Conservation (phyloP, 2,888 invertebrate species). For the Mactromeris polynyma region DNA sequence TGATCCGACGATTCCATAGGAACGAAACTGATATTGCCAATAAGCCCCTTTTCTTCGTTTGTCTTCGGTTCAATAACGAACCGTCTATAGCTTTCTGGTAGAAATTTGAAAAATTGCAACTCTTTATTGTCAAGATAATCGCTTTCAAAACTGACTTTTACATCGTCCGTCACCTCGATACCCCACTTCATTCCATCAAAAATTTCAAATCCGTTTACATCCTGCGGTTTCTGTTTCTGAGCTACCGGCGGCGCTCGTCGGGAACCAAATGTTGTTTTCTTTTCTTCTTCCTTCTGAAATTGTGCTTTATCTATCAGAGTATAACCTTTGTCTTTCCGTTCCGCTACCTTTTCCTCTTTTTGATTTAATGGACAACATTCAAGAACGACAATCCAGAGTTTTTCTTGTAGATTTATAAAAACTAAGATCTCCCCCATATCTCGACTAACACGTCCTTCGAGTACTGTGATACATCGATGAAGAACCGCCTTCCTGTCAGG, state of each 20-base stretch:
- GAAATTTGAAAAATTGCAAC: constrained; percentile 78
- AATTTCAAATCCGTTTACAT: constrained; percentile 75
- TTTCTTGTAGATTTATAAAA: constrained; percentile 83
- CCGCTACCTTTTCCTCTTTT: constrained; percentile 72
- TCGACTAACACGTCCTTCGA: constrained; percentile 76
- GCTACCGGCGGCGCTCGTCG: constrained; percentile 59
- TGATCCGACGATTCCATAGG: constrained; percentile 73
- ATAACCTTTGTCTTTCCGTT: constrained; percentile 75
- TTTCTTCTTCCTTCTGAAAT: constrained; percentile 66
- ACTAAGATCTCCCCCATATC: constrained; percentile 83
- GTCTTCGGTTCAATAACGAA: constrained; percentile 83
- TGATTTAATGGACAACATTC: constrained; percentile 78
- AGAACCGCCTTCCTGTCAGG: constrained; percentile 81
- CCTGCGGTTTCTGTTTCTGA: constrained; percentile 56
- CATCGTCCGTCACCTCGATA: constrained; percentile 75
- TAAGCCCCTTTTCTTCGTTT: constrained; percentile 75
- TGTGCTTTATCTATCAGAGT: constrained; percentile 66
- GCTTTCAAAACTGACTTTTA: constrained; percentile 73
- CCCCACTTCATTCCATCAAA: constrained; percentile 81
- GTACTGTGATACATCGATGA: constrained; percentile 75
- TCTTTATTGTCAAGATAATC: constrained; percentile 77
- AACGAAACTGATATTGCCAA: constrained; percentile 75
- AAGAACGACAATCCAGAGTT: constrained; percentile 84
- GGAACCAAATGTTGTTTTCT: constrained; percentile 50
- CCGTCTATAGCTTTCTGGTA: constrained; percentile 83